phyloP scores from a whole-genome alignment of 2,113 vertebrate species.

The Columba livia region DNA sequence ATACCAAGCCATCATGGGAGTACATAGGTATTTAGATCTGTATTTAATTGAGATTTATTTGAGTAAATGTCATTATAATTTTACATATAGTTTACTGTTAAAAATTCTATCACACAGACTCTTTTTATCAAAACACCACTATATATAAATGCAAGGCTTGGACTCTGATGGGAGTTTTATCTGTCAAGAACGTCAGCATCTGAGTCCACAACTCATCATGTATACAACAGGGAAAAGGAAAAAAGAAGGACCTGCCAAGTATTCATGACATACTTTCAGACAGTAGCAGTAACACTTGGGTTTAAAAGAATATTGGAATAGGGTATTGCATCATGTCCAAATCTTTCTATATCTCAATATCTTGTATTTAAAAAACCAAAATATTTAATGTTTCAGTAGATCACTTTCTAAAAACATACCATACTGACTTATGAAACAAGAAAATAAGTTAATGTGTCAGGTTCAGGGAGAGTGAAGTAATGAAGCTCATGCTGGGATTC shows the following conservation, averaged over 20 bases:
- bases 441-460: neutral
- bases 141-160: neutral
- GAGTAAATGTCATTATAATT: neutral
- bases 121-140: neutral
- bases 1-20: neutral
- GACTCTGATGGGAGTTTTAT: slow-evolving; percentile 20
- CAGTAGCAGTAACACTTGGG: slow-evolving; percentile 29
- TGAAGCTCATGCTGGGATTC: neutral
- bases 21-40: neutral
- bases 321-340: neutral
- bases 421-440: neutral
- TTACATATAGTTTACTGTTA: neutral
- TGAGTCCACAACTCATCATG: neutral
- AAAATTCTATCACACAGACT: neutral
- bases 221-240: neutral
- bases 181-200: slow-evolving; percentile 45
- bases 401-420: neutral
- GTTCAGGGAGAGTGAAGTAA: neutral
- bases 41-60: neutral
- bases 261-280: slow-evolving; percentile 47
- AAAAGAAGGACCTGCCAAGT: slow-evolving; percentile 16
- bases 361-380: neutral
- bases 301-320: slow-evolving; percentile 34
- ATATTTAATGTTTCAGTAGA: neutral
- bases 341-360: neutral